phyloP scores from a whole-genome alignment of 1,140 invertebrate species.

The Eumaeus atala region DNA sequence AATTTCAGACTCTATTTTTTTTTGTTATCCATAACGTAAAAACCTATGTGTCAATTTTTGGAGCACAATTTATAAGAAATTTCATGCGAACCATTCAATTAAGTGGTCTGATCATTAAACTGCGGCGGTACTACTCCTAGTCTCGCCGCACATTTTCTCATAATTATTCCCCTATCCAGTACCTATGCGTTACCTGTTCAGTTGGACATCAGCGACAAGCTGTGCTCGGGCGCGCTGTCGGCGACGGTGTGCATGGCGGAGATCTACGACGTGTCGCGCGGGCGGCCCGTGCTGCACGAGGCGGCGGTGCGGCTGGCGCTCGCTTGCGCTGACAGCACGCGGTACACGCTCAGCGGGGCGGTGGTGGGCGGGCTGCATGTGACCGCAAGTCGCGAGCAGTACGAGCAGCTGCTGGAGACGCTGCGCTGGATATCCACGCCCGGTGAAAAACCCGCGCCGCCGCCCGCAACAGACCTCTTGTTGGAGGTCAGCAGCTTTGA shows the following conservation, averaged over 20 bases:
- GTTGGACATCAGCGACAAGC: conserved; percentile 47
- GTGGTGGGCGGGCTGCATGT: conserved; percentile 90
- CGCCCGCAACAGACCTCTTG: not conserved
- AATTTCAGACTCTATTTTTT: too few species aligned
- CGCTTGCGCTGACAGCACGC: conserved; percentile 58
- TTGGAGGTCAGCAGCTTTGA: not conserved
- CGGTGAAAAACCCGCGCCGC: conserved; percentile 29
- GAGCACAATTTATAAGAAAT: too few species aligned
- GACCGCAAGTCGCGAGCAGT: conserved; percentile 88
- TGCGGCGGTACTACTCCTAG: too few species aligned
- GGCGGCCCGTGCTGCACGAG: conserved; percentile 86
- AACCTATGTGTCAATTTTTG: too few species aligned
- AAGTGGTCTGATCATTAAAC: too few species aligned
- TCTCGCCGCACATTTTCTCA: not conserved
- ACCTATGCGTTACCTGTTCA: conserved; percentile 13
- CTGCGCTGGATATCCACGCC: conserved; percentile 64
- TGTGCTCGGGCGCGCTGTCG: conserved; percentile 42
- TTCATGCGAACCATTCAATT: too few species aligned
- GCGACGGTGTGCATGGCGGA: conserved; percentile 67
- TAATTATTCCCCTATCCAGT: too few species aligned
- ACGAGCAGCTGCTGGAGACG: conserved; percentile 91
- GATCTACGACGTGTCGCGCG: conserved; percentile 80
- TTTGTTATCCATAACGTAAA: too few species aligned
- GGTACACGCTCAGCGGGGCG: conserved; percentile 81
- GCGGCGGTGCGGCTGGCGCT: conserved; percentile 84